phyloP scores from a whole-genome alignment of 2,888 invertebrate genomes.

The Zaprionus obscuricornis region DNA sequence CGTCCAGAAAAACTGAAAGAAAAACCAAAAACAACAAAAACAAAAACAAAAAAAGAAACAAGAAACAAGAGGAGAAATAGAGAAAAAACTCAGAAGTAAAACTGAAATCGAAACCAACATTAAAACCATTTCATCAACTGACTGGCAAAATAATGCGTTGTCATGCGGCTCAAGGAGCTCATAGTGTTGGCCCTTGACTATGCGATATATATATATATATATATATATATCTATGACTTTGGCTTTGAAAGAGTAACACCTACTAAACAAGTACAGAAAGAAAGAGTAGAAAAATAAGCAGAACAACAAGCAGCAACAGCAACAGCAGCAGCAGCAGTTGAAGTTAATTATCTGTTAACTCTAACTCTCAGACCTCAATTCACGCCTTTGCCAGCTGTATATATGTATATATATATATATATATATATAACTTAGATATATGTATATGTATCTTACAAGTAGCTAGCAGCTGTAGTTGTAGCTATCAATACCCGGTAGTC shows the following conservation, averaged over 20 bases:
- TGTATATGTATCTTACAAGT: neutral
- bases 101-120: slow-evolving; percentile 50
- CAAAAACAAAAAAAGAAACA: neutral
- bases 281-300: slow-evolving; percentile 19
- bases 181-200: slow-evolving; percentile 12
- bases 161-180: slow-evolving; percentile 51
- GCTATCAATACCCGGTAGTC: neutral
- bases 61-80: slow-evolving; percentile 19
- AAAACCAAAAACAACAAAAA: slow-evolving; percentile 2
- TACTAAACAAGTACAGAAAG: slow-evolving; percentile 69
- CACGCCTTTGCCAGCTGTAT: slow-evolving; percentile 56
- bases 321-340: slow-evolving; percentile 19
- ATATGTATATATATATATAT: neutral
- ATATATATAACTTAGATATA: too few species aligned
- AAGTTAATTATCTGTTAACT: slow-evolving; percentile 76
- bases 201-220: too few species aligned
- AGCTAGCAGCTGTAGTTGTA: slow-evolving; percentile 25
- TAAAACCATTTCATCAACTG: slow-evolving; percentile 20
- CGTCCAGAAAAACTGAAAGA: slow-evolving; percentile 28
- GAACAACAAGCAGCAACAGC: slow-evolving; percentile 3
- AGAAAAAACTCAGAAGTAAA: slow-evolving; percentile 10
- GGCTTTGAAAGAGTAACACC: too few species aligned
- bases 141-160: slow-evolving; percentile 35
- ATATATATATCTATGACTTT: too few species aligned
- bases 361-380: slow-evolving; percentile 49